Evolutionary conservation across 2,888 invertebrate genomes (phyloP).

Genomic region (Ormyrus pomaceus): DNA sequence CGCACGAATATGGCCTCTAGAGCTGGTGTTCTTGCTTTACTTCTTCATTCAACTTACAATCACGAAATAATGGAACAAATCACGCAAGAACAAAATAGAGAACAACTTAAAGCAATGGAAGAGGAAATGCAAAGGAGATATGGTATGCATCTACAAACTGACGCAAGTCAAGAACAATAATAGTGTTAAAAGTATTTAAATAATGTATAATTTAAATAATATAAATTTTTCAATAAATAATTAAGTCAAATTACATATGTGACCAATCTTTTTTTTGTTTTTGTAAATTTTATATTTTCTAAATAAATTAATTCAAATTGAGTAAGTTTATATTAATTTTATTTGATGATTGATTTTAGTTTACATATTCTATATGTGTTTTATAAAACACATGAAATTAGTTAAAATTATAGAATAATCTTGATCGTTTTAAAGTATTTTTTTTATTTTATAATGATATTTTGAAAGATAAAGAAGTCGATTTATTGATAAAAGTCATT

Average conservation of each 20-base stretch:
- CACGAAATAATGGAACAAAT: slow-evolving; percentile 91
- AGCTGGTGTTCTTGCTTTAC: slow-evolving; percentile 93
- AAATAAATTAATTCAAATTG: neutral
- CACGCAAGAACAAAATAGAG: slow-evolving; percentile 77
- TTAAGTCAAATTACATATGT: neutral
- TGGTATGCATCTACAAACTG: slow-evolving; percentile 43
- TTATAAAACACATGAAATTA: slow-evolving; percentile 17
- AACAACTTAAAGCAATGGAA: slow-evolving; percentile 77
- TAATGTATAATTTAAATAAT: neutral
- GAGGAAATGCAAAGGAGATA: slow-evolving; percentile 74
- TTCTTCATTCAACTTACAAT: slow-evolving; percentile 98
- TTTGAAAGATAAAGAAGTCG: neutral
- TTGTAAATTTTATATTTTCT: too few relatives aligned
- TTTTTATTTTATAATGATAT: neutral
- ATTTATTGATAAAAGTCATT: neutral
- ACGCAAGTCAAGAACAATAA: slow-evolving; percentile 5
- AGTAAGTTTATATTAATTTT: neutral
- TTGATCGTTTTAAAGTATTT: neutral
- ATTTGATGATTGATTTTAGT: slow-evolving; percentile 2
- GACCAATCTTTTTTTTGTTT: too few relatives aligned
- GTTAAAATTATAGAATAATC: too few relatives aligned
- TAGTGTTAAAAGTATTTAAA: slow-evolving; percentile 6
- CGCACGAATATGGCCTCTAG: slow-evolving; percentile 85
- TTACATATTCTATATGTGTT: slow-evolving; percentile 27
- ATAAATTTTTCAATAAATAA: too few relatives aligned